Evolutionary conservation across 1,140 invertebrate species (phyloP).

Genomic region (Sitophilus oryzae): DNA sequence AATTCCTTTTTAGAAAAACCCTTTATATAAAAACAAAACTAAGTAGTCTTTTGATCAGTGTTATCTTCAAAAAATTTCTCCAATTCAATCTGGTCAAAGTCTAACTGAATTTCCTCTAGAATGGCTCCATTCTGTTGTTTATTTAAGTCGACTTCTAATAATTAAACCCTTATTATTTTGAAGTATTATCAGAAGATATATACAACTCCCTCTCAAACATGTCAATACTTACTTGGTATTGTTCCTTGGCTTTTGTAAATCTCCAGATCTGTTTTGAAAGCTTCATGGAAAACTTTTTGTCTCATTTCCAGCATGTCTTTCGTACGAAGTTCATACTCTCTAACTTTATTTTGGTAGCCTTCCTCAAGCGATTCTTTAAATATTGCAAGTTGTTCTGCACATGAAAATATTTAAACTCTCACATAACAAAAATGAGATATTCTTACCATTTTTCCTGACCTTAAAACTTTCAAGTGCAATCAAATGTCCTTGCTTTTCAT

Average conservation of each 20-base stretch:
- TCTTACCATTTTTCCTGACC: constrained; percentile 57
- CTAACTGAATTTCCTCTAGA: constrained; percentile 42
- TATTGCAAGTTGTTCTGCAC: constrained; percentile 19
- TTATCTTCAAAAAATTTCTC: constrained; percentile 38
- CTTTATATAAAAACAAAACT: too few species aligned
- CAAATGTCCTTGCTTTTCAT: constrained; percentile 56
- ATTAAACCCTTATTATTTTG: constrained; percentile 2
- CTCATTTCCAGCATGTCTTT: constrained; percentile 55
- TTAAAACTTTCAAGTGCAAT: constrained; percentile 60
- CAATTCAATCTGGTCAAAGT: constrained; percentile 40
- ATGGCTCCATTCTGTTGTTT: constrained; percentile 39
- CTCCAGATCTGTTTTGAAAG: constrained; percentile 61
- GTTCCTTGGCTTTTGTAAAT: constrained; percentile 57
- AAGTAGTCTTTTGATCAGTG: too few species aligned
- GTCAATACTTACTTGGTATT: constrained; percentile 51
- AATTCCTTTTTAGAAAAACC: too few species aligned
- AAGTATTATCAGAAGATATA: background rate
- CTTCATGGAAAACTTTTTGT: constrained; percentile 60
- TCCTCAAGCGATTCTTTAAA: constrained; percentile 21
- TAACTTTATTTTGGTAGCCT: constrained; percentile 53
- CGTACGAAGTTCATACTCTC: constrained; percentile 51
- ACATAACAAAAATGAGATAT: constrained; percentile 5
- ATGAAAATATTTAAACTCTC: constrained; percentile 14
- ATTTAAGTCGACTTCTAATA: constrained; percentile 36
- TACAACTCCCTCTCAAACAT: background rate